phyloP scores from a whole-genome alignment of 1,140 invertebrate species.

The Atta colombica region DNA sequence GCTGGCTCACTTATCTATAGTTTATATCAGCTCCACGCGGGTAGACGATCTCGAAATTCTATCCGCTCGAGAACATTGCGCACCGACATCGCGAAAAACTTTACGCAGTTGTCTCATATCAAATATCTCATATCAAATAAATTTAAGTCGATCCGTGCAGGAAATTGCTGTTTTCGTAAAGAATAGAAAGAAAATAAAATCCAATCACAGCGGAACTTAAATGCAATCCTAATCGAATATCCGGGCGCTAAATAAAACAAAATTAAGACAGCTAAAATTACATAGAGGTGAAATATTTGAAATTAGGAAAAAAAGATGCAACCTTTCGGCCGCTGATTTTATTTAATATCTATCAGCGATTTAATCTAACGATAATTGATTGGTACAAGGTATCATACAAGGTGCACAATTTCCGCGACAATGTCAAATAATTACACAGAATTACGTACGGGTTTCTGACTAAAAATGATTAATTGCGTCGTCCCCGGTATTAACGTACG shows the following conservation, averaged over 20 bases:
- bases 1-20: slow-evolving; percentile 56
- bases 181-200: too few species aligned
- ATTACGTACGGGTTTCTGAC: slow-evolving; percentile 43
- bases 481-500: slow-evolving; percentile 28
- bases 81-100: slow-evolving; percentile 19
- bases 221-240: neutral
- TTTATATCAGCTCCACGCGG: slow-evolving; percentile 25
- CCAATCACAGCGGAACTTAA: neutral
- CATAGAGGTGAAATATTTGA: neutral
- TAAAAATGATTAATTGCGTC: slow-evolving; percentile 53
- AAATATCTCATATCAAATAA: slow-evolving; percentile 7
- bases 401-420: slow-evolving; percentile 24
- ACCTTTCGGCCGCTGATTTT: slow-evolving; percentile 1
- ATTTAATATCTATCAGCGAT: neutral
- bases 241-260: neutral
- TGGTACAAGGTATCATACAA: slow-evolving; percentile 19
- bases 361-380: slow-evolving; percentile 55
- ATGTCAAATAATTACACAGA: slow-evolving; percentile 54
- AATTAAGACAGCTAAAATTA: neutral
- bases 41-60: slow-evolving; percentile 48
- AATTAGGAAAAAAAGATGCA: neutral
- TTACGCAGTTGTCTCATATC: slow-evolving; percentile 35
- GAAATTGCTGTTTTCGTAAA: neutral
- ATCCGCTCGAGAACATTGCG: slow-evolving; percentile 18
- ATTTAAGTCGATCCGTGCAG: neutral